Base-by-base conservation (phyloP, 2,797 vertebrate species). In the Lacerta bilineata region DNA sequence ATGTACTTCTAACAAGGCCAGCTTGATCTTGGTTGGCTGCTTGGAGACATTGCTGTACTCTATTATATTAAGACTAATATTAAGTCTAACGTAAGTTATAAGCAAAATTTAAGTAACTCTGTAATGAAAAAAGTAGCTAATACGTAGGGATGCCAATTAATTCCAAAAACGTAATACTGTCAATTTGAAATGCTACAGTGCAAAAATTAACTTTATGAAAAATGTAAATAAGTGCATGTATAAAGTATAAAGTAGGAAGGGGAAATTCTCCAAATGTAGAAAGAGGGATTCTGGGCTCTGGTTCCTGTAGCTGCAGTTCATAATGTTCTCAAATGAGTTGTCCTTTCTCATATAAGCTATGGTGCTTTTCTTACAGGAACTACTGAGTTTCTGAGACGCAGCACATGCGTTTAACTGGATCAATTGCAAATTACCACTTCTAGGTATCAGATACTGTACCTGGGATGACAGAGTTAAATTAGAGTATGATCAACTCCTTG, bases 11-110 rank as follows among this genome's bases (percentile, higher is more conserved):
- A 83, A 93, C 92, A 93, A 93, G n/a, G 90, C 87, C 86, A 89
- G 55, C 91, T 93, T 91, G 61, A 85, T 91, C 80, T 83, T n/a
- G 92, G 46, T 81, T 94, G 94, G 89, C 93, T 91, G 92, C 94
- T 95, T 90, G 76, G 85, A 90, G 20, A 75, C 86, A 84, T 74
- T 88, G 81, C 78, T 79, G 17, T n/a, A 55, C 59, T 76, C 85
- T 92, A 84, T 84, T 89, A 87, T 92, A 4, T 94, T 71, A 33
- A 33, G 33, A 33, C 33, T 33, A 33, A 33, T 33, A 33, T 33
- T 33, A 33, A 33, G 33, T 33, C 33, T 91, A 66, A 66, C 29
- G 0, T 87, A 90, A 94, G 29, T 86, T 94, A 86, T 83, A 94
- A 93, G 79, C 18, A 81, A 85, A 85, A 71, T 78, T 87, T 86